These are phyloP conservation scores for Acheta domesticus DNA, from an alignment of 2,888 invertebrate genomes.

Conservation along the genomic window DNA sequence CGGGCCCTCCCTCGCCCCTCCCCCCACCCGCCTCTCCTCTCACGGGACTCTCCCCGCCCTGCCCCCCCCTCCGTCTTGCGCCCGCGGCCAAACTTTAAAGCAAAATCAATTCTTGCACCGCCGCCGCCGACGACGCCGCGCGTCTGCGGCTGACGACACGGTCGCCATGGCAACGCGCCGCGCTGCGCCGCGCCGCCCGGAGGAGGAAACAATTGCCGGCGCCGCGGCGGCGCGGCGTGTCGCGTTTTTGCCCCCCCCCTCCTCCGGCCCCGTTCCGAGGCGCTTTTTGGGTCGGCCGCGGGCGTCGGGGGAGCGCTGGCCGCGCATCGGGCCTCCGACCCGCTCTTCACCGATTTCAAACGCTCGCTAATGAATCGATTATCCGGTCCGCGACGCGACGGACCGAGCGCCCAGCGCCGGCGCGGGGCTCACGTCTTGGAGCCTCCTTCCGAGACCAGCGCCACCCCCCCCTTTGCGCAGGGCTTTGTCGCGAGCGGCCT, in stretches of 20 bases:
- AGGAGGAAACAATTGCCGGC: not conserved
- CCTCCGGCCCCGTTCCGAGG: not conserved
- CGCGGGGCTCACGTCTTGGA: not conserved
- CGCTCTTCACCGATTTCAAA: not conserved
- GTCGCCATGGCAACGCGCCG: slow-evolving; percentile 10
- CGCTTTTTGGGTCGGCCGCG: too few species aligned
- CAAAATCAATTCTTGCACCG: not conserved
- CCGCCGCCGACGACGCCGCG: too few species aligned
- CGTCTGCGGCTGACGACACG: not conserved
- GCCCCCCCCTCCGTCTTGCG: not conserved
- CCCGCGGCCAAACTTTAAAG: not conserved
- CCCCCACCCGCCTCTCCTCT: not conserved
- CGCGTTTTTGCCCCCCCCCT: not conserved
- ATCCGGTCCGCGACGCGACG: not conserved
- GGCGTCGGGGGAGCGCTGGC: too few species aligned
- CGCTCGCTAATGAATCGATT: not conserved
- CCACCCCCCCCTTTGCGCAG: not conserved
- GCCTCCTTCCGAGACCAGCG: not conserved
- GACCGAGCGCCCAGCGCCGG: not conserved
- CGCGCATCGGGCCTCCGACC: not conserved
- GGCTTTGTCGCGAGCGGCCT: too few species aligned
- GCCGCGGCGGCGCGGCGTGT: not conserved
- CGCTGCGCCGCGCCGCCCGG: not conserved
- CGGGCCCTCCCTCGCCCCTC: not conserved
- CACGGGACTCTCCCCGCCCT: not conserved